Evolutionary conservation across 1,140 invertebrate species (phyloP), one percentile per base, ranked within the genome.

Genomic region (Mesaphorura yosii): DNA sequence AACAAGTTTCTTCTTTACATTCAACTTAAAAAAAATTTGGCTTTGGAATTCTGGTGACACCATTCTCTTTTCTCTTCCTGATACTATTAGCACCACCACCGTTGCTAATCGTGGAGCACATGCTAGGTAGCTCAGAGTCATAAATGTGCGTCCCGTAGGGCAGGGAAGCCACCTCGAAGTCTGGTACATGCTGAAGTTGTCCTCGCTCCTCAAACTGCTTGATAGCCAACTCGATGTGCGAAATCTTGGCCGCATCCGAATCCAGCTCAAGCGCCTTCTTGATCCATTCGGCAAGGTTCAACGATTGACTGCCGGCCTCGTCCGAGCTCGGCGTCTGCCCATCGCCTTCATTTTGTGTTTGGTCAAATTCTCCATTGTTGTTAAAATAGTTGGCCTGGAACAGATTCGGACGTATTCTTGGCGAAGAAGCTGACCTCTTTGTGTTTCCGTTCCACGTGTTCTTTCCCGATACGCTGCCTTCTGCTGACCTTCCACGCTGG

Each of bases 171-270:
- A 41, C 23, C 38, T 22, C 22, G 15, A 34, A 45, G 41, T 23
- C 19, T 17, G 26, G 7, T 46, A 3, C 27, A 34, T 53, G 31
- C 14, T 31, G 40, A 15, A 53, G 45, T 23, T 29, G 44, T 34
- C 19, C 26, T 44, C 46, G 27, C 25, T 54, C 25, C 39, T 63
- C 61, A 38, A 59, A 59, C 31, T 63, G 50, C 28, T 63, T 63
- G 34, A 63, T 59, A 12, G 58, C 61, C 17, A 54, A 17, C 38
- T 59, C 61, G 27, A 63, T 63, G 44, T 63, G 61, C 40, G 61
- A 55, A 17, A 63, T 63, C 44, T 63, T 63, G 40, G 59, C 61
- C 17, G 55, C 52, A 39, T 63, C 57, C 14, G 55, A 57, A 6
- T 55, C 55, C 6, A 55, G 44, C 38, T 63, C 61, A 12, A 63